Base-by-base conservation (phyloP, 2,888 invertebrate species). In the Andrena praecox region DNA sequence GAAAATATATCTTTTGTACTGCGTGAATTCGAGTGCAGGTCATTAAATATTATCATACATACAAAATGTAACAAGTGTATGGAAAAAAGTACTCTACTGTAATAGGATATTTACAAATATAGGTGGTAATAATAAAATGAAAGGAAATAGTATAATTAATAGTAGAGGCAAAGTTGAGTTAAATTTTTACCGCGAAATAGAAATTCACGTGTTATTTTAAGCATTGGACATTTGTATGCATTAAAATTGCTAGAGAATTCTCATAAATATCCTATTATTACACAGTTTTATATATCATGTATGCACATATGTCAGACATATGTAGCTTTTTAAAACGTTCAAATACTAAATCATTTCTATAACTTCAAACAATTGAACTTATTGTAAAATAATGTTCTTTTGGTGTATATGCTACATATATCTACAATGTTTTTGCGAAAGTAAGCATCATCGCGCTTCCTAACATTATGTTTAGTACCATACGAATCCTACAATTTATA, bases 201-300 rank as follows among this genome's bases (percentile, higher is more conserved):
- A 2, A 20, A 69, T 29, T 35, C 12, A 8, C 27, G 54, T n/a
- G 29, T 60, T 10, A 20, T 20, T 24, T 48, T 54, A 56, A 64
- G 59, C 7, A 42, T 24, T n/a, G 31, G 27, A 27, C 8, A 12
- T 54, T 42, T 67, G 12, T 35, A 10, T 10, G 50, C 10, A 66
- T 27, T 66, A 48, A 42, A 42, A 50, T 62, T 50, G 10, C 29
- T 64, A n/a, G 52, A 63, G 5, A 64, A 50, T 35, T 8, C 48
- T 63, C 24, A 59, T 33, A 77, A 77, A 77, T 80, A 71, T 66
- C 52, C 48, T 64, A 71, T 71, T 75, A 63, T 50, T 16, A n/a
- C 5, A 56, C 8, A 42, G 10, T 48, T 62, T 29, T 59, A 4
- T 27, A 16, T 56, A 35, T 48, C 0, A 68, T 52, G 29, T 48